phyloP scores from a whole-genome alignment of 1,140 invertebrate genomes.

The Dendroctonus ponderosae region DNA sequence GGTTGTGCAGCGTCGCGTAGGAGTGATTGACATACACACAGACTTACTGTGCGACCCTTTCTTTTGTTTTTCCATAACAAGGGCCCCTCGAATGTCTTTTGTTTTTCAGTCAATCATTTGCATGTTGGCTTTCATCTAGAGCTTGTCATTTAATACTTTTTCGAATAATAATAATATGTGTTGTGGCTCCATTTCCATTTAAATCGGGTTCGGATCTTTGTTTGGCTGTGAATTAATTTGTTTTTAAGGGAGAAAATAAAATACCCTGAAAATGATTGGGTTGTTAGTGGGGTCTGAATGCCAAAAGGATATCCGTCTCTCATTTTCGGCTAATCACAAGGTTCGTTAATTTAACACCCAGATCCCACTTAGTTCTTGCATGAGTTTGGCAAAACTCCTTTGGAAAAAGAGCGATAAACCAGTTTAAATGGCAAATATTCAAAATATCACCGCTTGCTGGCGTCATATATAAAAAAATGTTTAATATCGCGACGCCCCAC shows the following conservation, averaged over 20 bases:
- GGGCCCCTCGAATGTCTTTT: conserved; percentile 20
- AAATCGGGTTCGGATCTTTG: conserved; percentile 6
- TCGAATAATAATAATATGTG: conserved; percentile 3
- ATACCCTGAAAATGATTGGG: no score
- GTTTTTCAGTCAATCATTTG: conserved; percentile 28
- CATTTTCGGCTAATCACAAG: no score
- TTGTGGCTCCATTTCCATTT: conserved; percentile 2
- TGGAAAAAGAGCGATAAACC: no score
- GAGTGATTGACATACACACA: conserved; percentile 25
- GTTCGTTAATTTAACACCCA: no score
- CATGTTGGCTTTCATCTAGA: conserved; percentile 6
- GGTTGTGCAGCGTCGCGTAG: conserved; percentile 10
- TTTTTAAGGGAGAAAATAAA: no score
- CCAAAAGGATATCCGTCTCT: no score
- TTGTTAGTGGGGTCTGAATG: no score
- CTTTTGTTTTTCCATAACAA: conserved; percentile 23
- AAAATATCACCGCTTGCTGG: neutral
- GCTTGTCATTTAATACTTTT: conserved; percentile 28
- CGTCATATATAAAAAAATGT: conserved; percentile 7
- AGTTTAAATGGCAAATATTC: no score
- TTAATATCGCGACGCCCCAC: conserved; percentile 19
- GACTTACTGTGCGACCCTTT: conserved; percentile 13
- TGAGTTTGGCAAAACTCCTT: no score
- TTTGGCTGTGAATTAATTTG: conserved; percentile 1
- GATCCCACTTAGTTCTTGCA: no score